These are phyloP conservation scores for Melinopterus prodromus DNA, from an alignment of 2,888 invertebrate species.

Conservation along the genomic window DNA sequence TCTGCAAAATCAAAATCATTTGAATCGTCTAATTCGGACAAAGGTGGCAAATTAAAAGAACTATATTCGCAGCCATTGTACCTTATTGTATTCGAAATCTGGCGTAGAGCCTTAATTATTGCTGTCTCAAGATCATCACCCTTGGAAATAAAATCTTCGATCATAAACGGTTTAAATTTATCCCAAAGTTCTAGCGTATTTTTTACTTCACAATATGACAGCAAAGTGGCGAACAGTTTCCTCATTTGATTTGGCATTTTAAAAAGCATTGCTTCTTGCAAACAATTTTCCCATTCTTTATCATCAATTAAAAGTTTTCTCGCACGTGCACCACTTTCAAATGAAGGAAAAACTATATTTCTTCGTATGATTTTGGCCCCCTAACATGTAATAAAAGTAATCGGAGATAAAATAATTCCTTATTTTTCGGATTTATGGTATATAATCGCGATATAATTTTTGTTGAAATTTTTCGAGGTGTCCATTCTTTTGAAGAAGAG, in stretches of 20 bases:
- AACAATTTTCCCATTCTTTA: background rate
- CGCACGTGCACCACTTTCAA: too few species aligned
- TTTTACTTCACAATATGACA: background rate
- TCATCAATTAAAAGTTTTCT: too few species aligned
- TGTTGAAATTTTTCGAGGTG: too few species aligned
- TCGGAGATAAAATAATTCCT: too few species aligned
- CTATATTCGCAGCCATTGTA: background rate
- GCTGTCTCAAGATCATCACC: background rate
- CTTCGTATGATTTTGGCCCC: too few species aligned
- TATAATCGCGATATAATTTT: too few species aligned
- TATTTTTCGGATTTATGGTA: too few species aligned
- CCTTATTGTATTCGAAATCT: background rate
- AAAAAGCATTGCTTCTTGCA: slow-evolving; percentile 42
- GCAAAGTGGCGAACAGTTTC: slow-evolving; percentile 47
- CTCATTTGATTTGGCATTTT: slow-evolving; percentile 49
- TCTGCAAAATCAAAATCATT: background rate
- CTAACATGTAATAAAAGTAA: too few species aligned
- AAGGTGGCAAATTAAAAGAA: background rate
- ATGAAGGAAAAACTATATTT: too few species aligned
- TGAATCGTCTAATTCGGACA: background rate
- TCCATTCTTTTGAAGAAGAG: too few species aligned
- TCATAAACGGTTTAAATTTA: background rate
- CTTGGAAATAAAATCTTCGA: slow-evolving; percentile 6
- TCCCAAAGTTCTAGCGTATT: slow-evolving; percentile 18
- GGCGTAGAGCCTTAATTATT: background rate